These are phyloP conservation scores for Conopomorpha cramerella DNA, from an alignment of 1,140 invertebrate genomes.

Conservation along the genomic window DNA sequence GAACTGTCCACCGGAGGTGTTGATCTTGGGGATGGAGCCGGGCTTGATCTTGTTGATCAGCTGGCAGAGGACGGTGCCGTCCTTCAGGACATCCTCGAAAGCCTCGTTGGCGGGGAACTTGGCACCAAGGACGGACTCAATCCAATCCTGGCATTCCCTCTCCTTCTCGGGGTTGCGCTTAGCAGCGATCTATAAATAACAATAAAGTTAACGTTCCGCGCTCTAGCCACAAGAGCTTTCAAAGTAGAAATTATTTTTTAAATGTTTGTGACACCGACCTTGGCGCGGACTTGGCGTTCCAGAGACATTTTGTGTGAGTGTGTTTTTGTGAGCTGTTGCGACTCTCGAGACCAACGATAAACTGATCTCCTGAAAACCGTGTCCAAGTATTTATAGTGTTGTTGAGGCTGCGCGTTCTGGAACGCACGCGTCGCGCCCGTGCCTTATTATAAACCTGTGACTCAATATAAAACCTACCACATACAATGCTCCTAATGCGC, in stretches of 20 bases:
- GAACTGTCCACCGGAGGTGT: constrained; percentile 87
- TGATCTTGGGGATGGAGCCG: constrained; percentile 82
- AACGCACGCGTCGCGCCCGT: constrained; percentile 26
- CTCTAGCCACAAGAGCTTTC: no score
- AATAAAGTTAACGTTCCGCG: no score
- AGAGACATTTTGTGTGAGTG: constrained; percentile 69
- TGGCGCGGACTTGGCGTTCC: constrained; percentile 78
- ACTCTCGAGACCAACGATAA: constrained; percentile 32
- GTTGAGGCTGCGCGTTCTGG: constrained; percentile 42
- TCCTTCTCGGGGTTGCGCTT: constrained; percentile 89
- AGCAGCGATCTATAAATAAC: constrained; percentile 73
- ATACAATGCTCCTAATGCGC: background rate
- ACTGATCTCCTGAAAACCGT: constrained; percentile 51
- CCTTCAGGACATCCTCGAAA: constrained; percentile 82
- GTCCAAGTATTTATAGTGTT: constrained; percentile 56
- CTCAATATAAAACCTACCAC: constrained; percentile 41
- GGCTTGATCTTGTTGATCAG: constrained; percentile 88
- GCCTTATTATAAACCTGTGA: constrained; percentile 51
- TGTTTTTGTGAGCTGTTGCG: constrained; percentile 30
- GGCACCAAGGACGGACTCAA: constrained; percentile 84
- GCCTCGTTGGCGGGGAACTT: constrained; percentile 77
- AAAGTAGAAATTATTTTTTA: no score
- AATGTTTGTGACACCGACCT: no score
- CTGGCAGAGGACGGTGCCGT: constrained; percentile 88
- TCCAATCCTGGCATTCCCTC: constrained; percentile 88